Evolutionary conservation across 2,888 invertebrate species (phyloP), one percentile per base, ranked within the genome.

Genomic region (Calameuta filiformis): DNA sequence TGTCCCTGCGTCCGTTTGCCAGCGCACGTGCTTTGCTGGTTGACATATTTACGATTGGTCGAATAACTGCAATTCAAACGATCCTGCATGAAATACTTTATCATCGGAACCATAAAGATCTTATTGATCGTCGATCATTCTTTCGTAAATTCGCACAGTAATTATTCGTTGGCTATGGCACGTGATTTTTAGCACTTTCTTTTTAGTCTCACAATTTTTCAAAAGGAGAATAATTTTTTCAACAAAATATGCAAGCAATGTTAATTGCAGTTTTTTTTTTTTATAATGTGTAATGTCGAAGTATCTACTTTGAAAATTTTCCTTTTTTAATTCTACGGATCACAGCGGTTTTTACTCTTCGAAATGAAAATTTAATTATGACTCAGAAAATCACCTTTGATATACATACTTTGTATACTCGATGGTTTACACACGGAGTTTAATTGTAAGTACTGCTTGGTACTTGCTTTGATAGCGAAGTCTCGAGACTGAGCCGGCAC

Each of bases 401-500:
- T 40, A 31, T 31, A 31, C 31, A 31, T 31, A 31, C 31, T 31
- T 31, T 31, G 2, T 56, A 6, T 56, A 56, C 23, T 56, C 40
- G 40, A 23, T 56, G 40, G 6, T 23, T 40, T 23, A 56, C 40
- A 23, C 40, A 1, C 40, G 23, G 40, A 56, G 9, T 23, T 56
- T 23, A 1, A 3, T 33, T 33, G 33, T 33, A 56, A 56, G 40
- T 56, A 23, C 9, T 23, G 23, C 75, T 75, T 40, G 12, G 33
- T n/a, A 30, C 77, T 15, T 40, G 35, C 35, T 33, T 11, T 34
- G 15, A 12, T 77, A 23, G 73, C 33, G 68, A 73, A 78, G 75
- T 78, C 37, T 78, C 75, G 75, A 68, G 78, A 78, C 75, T 78
- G 78, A 76, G 37, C n/a, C 35, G 71, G 56, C 78, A 78, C 56